These are phyloP conservation scores for Ptychobarbus kaznakovi DNA, from an alignment of 2,797 vertebrate species.

Conservation along the genomic window DNA sequence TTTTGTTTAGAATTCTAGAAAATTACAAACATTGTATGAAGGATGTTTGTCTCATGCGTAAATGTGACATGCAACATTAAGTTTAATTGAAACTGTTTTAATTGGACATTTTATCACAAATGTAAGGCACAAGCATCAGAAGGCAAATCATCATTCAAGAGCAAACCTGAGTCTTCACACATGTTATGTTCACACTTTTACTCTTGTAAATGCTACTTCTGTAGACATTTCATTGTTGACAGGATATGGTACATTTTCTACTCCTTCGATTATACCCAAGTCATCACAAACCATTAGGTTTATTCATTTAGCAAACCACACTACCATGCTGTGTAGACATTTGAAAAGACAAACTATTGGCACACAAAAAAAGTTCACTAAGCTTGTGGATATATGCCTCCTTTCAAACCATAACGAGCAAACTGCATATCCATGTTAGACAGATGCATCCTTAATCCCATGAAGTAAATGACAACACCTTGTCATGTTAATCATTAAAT, in stretches of 20 bases:
- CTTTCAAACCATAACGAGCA: not conserved
- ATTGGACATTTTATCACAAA: not conserved
- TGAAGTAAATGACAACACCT: not conserved
- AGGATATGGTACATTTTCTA: slow-evolving; percentile 12
- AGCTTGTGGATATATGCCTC: not conserved
- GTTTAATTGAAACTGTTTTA: not conserved
- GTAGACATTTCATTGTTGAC: not conserved
- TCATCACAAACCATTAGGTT: not conserved
- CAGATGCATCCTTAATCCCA: not conserved
- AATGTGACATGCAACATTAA: not conserved
- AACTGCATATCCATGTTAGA: not conserved
- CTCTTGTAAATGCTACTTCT: not conserved
- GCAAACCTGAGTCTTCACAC: not conserved
- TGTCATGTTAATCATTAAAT: not conserved
- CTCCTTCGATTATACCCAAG: not conserved
- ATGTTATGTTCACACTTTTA: not conserved
- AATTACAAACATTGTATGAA: no score
- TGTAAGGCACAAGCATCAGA: slow-evolving; percentile 1
- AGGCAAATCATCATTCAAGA: not conserved
- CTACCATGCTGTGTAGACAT: not conserved
- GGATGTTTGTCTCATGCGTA: not conserved
- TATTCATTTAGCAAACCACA: not conserved
- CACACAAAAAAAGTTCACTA: no score
- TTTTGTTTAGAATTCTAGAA: no score
- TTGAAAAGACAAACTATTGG: no score